Base-by-base conservation (phyloP, 2,888 invertebrate species). In the Erebia ligea region DNA sequence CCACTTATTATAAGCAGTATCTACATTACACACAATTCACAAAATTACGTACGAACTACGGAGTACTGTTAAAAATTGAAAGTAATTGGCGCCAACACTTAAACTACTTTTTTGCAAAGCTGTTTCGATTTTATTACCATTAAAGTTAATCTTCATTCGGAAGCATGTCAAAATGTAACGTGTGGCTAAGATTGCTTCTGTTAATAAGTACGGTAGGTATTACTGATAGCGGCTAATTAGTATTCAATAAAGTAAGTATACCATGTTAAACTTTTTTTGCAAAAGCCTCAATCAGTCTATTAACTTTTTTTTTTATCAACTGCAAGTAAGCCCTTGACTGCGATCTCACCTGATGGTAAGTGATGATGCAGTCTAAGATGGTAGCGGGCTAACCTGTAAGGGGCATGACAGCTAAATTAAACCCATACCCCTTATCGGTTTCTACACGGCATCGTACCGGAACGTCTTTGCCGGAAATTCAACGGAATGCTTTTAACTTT, bases 1-100 rank as follows among this genome's bases (percentile, higher is more conserved):
- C 87, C 82, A 87, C 82, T 85, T 86, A 78, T 73, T 64, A 68
- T 67, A n/a, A n/a, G n/a, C n/a, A n/a, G n/a, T n/a, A n/a, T n/a
- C n/a, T n/a, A n/a, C n/a, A n/a, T n/a, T n/a, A n/a, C n/a, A n/a
- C n/a, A n/a, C n/a, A n/a, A n/a, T n/a, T n/a, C n/a, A n/a, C n/a
- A n/a, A n/a, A n/a, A n/a, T n/a, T n/a, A n/a, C 17, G 61, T 61
- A 61, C 9, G 9, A 9, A 34, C n/a, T 25, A 54, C 9, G 9
- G 13, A 34, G 58, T 50, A 54, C 64, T 54, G 17, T 45, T 61
- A 65, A 68, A 71, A 68, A 68, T 61, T 72, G 50, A 69, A 72
- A 70, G 67, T 68, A 63, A 62, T 62, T 52, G 40, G 52, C 64
- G 64, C 34, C 17, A n/a, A 11, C 34, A 50, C 48, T 54, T 19